These are phyloP conservation scores for Thumatha senex DNA, from an alignment of 2,888 invertebrate genomes.

Conservation along the genomic window DNA sequence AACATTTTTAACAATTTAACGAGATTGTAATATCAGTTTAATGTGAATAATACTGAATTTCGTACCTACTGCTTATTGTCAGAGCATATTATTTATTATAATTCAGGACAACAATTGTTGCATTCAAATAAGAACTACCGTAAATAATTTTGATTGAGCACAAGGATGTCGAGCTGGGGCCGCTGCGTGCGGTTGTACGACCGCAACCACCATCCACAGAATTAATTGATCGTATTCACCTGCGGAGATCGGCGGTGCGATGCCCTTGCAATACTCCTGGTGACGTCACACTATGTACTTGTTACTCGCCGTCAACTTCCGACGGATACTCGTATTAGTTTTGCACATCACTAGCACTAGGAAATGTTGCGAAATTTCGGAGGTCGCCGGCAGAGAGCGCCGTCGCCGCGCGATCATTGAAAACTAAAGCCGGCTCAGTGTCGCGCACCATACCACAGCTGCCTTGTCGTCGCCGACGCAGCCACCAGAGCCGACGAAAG, in stretches of 20 bases:
- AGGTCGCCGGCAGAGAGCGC: conserved; percentile 76
- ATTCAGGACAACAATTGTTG: conserved; percentile 52
- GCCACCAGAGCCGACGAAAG: conserved; percentile 60
- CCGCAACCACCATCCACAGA: conserved; percentile 41
- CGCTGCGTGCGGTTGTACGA: conserved; percentile 45
- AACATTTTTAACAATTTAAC: too few species aligned
- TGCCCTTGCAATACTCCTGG: conserved; percentile 48
- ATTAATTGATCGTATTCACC: conserved; percentile 57
- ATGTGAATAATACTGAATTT: conserved; percentile 26
- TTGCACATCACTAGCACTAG: conserved; percentile 75
- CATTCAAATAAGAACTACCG: conserved; percentile 66
- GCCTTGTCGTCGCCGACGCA: conserved; percentile 27
- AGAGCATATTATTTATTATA: conserved; percentile 32
- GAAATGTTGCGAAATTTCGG: conserved; percentile 64
- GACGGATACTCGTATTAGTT: conserved; percentile 51
- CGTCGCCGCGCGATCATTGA: conserved; percentile 74
- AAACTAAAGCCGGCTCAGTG: conserved; percentile 72
- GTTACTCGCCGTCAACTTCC: conserved; percentile 52
- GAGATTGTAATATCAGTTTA: conserved; percentile 12
- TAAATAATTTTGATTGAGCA: conserved; percentile 77
- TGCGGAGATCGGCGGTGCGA: conserved; percentile 42
- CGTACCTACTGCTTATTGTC: conserved; percentile 23
- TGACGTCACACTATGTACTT: conserved; percentile 44
- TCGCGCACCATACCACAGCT: conserved; percentile 43
- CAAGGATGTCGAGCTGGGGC: conserved; percentile 70